A percentile compares a stretch with the other conserved stretches of the same genome.
Evolutionary conservation across 2,113 vertebrate genomes (phyloP).

Genomic region (Shinisaurus crocodilurus): DNA sequence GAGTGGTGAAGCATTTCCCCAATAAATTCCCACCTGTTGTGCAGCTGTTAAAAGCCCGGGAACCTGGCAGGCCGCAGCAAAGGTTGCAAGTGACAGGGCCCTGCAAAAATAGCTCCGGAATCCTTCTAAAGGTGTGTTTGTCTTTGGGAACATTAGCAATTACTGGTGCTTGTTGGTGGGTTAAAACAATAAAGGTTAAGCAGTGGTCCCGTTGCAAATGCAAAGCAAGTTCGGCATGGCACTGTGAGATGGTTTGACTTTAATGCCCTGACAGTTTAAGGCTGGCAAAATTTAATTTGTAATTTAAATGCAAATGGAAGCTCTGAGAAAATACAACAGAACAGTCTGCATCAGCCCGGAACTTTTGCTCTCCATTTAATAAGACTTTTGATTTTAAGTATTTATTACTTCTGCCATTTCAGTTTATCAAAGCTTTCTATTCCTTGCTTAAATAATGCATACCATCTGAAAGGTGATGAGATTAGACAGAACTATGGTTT

Average conservation of each 20-base stretch:
- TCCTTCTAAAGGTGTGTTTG: background rate
- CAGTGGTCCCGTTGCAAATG: background rate
- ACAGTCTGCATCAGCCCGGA: background rate
- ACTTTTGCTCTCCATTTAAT: background rate
- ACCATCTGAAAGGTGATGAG: background rate
- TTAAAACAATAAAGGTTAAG: rapidly evolving
- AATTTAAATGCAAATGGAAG: constrained; percentile 63
- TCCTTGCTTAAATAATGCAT: background rate
- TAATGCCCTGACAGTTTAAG: constrained; percentile 15
- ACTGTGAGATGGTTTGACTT: background rate
- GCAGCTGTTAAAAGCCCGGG: background rate
- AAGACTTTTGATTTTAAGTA: background rate
- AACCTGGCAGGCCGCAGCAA: background rate
- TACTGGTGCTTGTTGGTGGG: rapidly evolving
- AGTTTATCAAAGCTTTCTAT: background rate
- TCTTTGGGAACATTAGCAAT: background rate
- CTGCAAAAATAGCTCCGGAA: background rate
- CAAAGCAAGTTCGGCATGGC: background rate
- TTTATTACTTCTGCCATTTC: background rate
- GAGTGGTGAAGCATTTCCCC: background rate
- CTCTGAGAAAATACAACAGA: background rate
- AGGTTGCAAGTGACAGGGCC: background rate
- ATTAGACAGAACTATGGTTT: constrained; percentile 6
- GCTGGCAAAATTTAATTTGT: background rate
- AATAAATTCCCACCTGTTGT: background rate